These are phyloP conservation scores for Dryobotodes eremita DNA, from an alignment of 2,888 invertebrate genomes.

Conservation along the genomic window DNA sequence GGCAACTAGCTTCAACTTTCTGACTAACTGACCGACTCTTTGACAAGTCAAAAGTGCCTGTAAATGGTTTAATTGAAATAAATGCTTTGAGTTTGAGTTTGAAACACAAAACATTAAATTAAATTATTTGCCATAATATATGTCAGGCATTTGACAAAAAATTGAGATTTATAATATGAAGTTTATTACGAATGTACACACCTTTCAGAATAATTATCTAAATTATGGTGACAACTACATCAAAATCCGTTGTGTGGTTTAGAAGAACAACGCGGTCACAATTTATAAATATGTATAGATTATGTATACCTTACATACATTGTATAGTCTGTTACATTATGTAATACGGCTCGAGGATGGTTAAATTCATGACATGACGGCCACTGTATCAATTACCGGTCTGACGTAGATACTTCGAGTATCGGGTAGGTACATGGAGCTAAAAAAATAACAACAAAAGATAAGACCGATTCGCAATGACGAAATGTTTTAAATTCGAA, in stretches of 20 bases:
- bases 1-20: no score
- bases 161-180: neutral
- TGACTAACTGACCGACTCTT: no score
- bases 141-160: neutral
- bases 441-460: neutral
- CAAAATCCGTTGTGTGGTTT: neutral
- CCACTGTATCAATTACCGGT: slow-evolving; percentile 27
- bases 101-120: neutral
- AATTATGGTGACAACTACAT: neutral
- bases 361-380: slow-evolving; percentile 14
- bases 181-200: neutral
- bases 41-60: no score
- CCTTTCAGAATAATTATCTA: neutral
- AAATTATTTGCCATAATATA: neutral
- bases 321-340: neutral
- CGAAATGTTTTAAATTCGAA: no score
- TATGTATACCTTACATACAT: no score
- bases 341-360: slow-evolving; percentile 25
- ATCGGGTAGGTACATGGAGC: neutral
- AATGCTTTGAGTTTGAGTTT: no score
- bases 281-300: no score
- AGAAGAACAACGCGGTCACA: neutral
- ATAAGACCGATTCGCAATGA: no score
- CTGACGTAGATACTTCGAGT: slow-evolving; percentile 12
- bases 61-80: no score